Evolutionary conservation across 1,140 invertebrate species (phyloP), one percentile per base, ranked within the genome.

Genomic region (Eurosta solidaginis): DNA sequence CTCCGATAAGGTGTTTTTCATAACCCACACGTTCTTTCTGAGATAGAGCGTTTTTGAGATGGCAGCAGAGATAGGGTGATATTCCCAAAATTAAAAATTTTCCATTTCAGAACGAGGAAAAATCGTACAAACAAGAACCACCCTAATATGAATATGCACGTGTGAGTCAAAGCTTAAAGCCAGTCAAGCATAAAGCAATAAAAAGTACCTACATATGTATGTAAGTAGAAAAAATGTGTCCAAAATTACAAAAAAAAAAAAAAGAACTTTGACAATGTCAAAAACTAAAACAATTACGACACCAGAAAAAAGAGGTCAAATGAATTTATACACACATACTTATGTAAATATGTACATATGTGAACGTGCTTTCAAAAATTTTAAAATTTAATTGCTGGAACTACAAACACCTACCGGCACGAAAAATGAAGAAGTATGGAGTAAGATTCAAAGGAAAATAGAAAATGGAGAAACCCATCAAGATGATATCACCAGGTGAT

Each of bases 251-350:
- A 33, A 20, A 29, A 40, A 40, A 68, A 68, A 29, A 40, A 40
- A 68, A 68, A 7, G 33, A 36, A 10, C 17, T 40, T 17, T 40
- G 59, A 5, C 59, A 17, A 9, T 68, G 59, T 68, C 33, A 20
- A 20, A n/a, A 9, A 36, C 33, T 40, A 68, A 68, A 68, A 68
- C 59, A 68, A 68, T 68, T 68, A 33, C n/a, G 25, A 33, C 59
- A 68, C 59, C n/a, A 68, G 59, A 33, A 68, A 68, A 59, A 68
- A 68, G 59, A 68, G 59, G 59, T 68, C 59, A 68, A 68, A 40
- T 20, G 33, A 68, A n/a, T 20, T 68, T n/a, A 68, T 29, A 42
- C 59, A 22, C 7, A 40, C 25, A 63, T 63, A n/a, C 17, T 5
- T 49, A 49, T 17, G n/a, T 49, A 49, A 17, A 17, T 49, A n/a